Evolutionary conservation across 2,888 invertebrate species (phyloP).

Genomic region (Uropetala carovei): DNA sequence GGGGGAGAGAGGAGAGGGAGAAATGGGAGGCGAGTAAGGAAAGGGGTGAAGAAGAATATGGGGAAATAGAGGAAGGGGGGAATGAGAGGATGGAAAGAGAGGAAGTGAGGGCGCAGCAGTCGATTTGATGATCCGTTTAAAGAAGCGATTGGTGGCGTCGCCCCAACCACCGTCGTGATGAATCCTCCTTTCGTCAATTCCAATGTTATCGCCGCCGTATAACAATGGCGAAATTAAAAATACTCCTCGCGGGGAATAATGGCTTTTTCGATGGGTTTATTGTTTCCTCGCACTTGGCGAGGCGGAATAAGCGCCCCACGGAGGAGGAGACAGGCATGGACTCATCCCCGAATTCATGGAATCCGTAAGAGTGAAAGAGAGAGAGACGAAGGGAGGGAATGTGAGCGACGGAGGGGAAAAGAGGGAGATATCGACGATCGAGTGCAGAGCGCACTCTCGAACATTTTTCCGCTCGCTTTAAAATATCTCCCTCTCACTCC

Average conservation of each 20-base stretch:
- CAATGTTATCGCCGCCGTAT: slow-evolving; percentile 63
- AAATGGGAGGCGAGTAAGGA: no score
- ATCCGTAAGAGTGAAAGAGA: neutral
- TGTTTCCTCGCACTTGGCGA: slow-evolving; percentile 61
- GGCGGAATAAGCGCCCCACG: slow-evolving; percentile 46
- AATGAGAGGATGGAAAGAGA: neutral
- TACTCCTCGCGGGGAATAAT: slow-evolving; percentile 63
- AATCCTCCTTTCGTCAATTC: slow-evolving; percentile 58
- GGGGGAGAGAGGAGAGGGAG: no score
- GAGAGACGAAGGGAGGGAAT: neutral
- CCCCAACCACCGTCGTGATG: slow-evolving; percentile 21
- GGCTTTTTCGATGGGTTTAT: slow-evolving; percentile 64
- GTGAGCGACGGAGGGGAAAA: neutral
- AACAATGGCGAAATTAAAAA: slow-evolving; percentile 64
- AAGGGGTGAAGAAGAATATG: no score
- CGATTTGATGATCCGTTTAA: slow-evolving; percentile 62
- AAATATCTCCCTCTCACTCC: no score
- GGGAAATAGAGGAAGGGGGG: no score
- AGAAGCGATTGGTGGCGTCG: slow-evolving; percentile 47
- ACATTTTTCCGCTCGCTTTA: neutral
- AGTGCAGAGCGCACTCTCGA: slow-evolving; percentile 47
- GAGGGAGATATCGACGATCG: slow-evolving; percentile 55
- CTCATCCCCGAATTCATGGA: slow-evolving; percentile 46
- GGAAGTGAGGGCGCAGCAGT: slow-evolving; percentile 41
- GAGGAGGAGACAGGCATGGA: slow-evolving; percentile 42